phyloP scores from a whole-genome alignment of 2,888 invertebrate genomes.

The Brachycybe producta region DNA sequence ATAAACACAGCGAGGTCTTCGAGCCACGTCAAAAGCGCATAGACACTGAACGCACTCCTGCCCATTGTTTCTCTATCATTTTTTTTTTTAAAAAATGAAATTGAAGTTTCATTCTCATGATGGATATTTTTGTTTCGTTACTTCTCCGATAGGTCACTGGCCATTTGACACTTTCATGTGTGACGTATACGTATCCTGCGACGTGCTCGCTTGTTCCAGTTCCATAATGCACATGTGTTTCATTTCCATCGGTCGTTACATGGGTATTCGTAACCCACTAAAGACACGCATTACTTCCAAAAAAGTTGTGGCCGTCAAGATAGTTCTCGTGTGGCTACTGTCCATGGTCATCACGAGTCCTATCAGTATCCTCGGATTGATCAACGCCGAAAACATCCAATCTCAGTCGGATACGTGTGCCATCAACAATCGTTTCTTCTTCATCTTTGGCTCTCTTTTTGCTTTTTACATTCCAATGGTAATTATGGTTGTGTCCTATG shows the following conservation, averaged over 20 bases:
- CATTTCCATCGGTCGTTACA: constrained; percentile 42
- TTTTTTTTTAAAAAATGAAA: too few species aligned
- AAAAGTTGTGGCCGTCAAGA: constrained; percentile 61
- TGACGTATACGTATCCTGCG: constrained; percentile 69
- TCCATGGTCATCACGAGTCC: constrained; percentile 86
- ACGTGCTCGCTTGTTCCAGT: constrained; percentile 42
- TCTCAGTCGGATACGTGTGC: constrained; percentile 31
- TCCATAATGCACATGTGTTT: constrained; percentile 45
- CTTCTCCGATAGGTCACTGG: constrained; percentile 61
- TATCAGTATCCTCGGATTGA: constrained; percentile 43
- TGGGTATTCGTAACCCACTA: constrained; percentile 40
- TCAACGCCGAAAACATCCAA: constrained; percentile 37
- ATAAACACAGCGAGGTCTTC: too few species aligned
- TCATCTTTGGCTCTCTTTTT: constrained; percentile 83
- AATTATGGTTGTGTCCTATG: constrained; percentile 92
- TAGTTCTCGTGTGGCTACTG: constrained; percentile 83
- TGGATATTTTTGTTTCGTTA: too few species aligned
- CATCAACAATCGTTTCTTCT: constrained; percentile 34
- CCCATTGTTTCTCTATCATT: too few species aligned
- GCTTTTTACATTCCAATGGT: constrained; percentile 90
- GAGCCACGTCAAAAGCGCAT: too few species aligned
- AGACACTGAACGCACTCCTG: too few species aligned
- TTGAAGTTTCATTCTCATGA: too few species aligned
- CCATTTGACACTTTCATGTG: constrained; percentile 48
- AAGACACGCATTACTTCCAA: constrained; percentile 30